Evolutionary conservation across 2,113 vertebrate genomes (phyloP), one percentile per base, ranked within the genome.

Genomic region (Hemibagrus wyckioides): DNA sequence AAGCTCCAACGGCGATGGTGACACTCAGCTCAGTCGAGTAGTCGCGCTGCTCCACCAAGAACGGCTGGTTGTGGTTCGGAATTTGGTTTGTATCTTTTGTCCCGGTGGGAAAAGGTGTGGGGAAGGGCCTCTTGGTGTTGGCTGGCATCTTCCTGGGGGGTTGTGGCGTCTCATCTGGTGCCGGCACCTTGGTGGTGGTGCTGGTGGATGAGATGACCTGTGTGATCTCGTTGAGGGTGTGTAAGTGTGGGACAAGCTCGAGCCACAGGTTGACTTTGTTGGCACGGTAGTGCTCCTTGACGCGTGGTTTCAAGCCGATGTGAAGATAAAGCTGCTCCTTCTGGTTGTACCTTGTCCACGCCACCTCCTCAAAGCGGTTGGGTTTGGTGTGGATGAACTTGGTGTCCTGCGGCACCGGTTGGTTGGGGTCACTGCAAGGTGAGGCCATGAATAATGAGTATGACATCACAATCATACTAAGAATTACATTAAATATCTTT

Each of bases 361-460:
- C 98, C 92, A 99, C 98, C 93, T 99, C 98, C 91, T 99, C 98
- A 94, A 99, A 99, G 84, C 98, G 98, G 90, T 99, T 99, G 80
- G 98, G 98, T 91, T 99, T 99, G 19, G 98, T 99, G 90, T 99
- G 98, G 88, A 99, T 99, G 91, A 99, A 99, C 95, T 99, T 99
- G 83, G 98, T 99, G 87, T 99, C 98, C 94, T 99, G 98, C 39
- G 98, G 98, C 76, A 99, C 98, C 33, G 98, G 98, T 92, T 99
- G 98, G 95, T 99, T 99, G 83, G 98, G 98, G 91, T 99, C 98
- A 88, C 98, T 99, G 90, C 28, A 89, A 56, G 86, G 82, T 89
- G 85, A 28, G 28, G 3, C 17, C 25, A 15, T 73, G 15, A 82
- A 59, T 82, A 2, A 76, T 65, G 54, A 63, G 10, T 30, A 61